A percentile compares a stretch with the other conserved stretches of the same genome.
These are phyloP conservation scores for Pseudomyrmex sp. DNA, from an alignment of 1,140 invertebrate genomes.

Conservation along the genomic window DNA sequence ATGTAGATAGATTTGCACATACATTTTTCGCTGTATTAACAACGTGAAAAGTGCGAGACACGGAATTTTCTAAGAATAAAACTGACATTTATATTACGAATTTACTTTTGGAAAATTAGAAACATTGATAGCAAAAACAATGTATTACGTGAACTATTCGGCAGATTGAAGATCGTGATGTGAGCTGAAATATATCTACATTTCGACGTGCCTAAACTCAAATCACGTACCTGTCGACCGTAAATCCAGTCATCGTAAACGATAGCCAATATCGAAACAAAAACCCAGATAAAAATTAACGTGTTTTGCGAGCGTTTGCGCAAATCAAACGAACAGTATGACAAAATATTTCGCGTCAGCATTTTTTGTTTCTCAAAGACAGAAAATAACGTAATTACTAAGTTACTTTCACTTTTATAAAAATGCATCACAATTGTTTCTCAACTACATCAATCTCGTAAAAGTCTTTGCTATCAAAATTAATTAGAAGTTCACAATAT, in stretches of 20 bases:
- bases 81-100: too few relatives aligned
- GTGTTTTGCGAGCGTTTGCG: not conserved
- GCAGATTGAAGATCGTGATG: not conserved
- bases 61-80: slow-evolving; percentile 4
- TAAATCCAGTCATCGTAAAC: slow-evolving; percentile 37
- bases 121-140: not conserved
- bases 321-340: not conserved
- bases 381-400: too few relatives aligned
- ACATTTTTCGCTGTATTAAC: not conserved
- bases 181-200: slow-evolving; percentile 28
- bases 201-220: not conserved
- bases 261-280: slow-evolving; percentile 29
- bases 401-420: too few relatives aligned
- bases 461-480: not conserved
- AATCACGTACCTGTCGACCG: slow-evolving; percentile 4
- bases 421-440: too few relatives aligned
- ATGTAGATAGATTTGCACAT: not conserved
- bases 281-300: slow-evolving; percentile 4
- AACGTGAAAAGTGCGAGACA: not conserved
- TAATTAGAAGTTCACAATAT: not conserved
- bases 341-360: not conserved
- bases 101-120: not conserved
- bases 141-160: slow-evolving; percentile 15
- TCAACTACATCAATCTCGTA: too few relatives aligned
- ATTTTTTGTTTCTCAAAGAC: not conserved